phyloP scores from a whole-genome alignment of 2,888 invertebrate species.

The Hypomecis punctinalis region DNA sequence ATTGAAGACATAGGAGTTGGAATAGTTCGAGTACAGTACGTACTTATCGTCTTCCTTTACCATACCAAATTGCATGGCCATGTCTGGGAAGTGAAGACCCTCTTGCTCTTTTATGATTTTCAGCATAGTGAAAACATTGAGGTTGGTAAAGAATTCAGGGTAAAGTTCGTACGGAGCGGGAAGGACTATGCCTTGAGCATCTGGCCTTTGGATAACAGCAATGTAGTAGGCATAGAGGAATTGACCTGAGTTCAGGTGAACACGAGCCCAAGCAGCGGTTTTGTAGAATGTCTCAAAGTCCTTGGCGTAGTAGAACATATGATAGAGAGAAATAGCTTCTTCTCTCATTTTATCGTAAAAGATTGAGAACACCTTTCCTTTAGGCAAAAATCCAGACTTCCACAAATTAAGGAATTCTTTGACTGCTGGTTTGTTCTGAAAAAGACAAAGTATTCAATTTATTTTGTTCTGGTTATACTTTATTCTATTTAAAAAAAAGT shows the following conservation, averaged over 20 bases:
- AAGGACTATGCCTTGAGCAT: constrained; percentile 83
- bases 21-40: constrained; percentile 85
- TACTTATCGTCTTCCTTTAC: constrained; percentile 71
- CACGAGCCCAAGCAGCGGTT: constrained; percentile 83
- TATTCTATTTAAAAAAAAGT: not conserved
- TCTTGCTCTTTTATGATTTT: constrained; percentile 74
- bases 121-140: constrained; percentile 79
- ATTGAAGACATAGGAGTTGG: constrained; percentile 77
- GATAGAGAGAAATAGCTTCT: constrained; percentile 82
- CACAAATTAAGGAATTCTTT: constrained; percentile 71
- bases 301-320: constrained; percentile 85
- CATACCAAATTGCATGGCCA: constrained; percentile 68
- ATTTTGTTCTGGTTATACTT: not conserved
- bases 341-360: constrained; percentile 74
- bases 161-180: constrained; percentile 89
- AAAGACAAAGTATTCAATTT: not conserved
- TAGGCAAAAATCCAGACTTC: constrained; percentile 77
- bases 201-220: constrained; percentile 85
- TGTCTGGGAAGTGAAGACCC: constrained; percentile 58
- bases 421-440: constrained; percentile 56
- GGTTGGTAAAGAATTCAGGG: constrained; percentile 87
- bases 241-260: constrained; percentile 86
- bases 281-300: constrained; percentile 86
- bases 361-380: constrained; percentile 80
- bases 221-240: constrained; percentile 87